These are phyloP conservation scores for Amblyornis subalaris DNA, from an alignment of 2,113 vertebrate species.

Conservation along the genomic window DNA sequence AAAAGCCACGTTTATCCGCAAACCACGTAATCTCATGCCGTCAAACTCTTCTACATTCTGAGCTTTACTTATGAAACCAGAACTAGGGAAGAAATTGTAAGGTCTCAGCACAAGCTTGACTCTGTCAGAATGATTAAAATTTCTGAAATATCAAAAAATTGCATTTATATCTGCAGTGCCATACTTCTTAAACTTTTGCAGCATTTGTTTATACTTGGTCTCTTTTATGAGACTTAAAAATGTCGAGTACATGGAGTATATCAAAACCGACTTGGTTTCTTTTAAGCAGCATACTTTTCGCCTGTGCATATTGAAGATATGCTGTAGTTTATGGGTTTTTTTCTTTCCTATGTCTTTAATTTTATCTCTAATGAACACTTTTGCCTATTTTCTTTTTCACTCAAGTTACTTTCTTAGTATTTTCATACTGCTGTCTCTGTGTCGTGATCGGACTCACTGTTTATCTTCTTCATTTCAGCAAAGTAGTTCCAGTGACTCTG, in stretches of 20 bases:
- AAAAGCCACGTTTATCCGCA: background rate
- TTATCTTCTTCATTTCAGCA: background rate
- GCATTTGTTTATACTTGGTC: background rate
- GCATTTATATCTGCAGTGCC: background rate
- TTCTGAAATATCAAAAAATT: background rate
- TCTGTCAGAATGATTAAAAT: background rate
- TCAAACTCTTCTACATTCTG: background rate
- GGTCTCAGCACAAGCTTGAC: background rate
- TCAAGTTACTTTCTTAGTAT: background rate
- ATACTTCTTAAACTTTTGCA: background rate
- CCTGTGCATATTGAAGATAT: background rate
- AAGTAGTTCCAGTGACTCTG: background rate
- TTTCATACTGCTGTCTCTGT: background rate
- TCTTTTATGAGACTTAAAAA: background rate
- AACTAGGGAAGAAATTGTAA: background rate
- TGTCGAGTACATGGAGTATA: background rate
- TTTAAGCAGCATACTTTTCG: background rate
- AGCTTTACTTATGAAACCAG: background rate
- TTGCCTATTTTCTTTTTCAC: background rate
- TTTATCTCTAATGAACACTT: background rate
- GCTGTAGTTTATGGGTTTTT: background rate
- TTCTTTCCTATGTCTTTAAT: background rate
- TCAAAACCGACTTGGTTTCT: background rate
- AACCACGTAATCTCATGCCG: background rate
- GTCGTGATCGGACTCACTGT: background rate